Base-by-base conservation (phyloP, 92 coral and sea anemone genomes). In the Phenganax marumi region DNA sequence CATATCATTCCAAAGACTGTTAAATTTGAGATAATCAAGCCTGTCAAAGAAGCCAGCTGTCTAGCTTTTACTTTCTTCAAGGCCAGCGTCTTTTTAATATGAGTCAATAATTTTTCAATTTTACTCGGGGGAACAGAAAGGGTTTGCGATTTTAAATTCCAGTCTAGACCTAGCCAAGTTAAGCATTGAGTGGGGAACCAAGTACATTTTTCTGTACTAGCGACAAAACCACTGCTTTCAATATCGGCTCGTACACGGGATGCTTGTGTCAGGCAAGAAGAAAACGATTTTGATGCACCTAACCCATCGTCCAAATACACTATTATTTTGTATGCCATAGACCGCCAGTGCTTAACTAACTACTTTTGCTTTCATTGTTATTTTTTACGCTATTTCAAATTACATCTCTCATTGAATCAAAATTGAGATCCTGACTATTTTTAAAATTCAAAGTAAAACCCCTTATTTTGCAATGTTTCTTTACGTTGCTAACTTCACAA, bases 1-100 rank as follows among this genome's bases (percentile, higher is more conserved):
- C 89, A 88, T 17, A 88, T 63, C 11, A 64, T 85, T 0, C 84
- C 86, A 75, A 89, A 63, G 1, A 89, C 84, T 23, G 80, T 43
- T 50, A 77, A 24, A 84, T 85, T 87, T 7, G 87, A 89, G 49
- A 85, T 81, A 10, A 88, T 81, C 68, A 81, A 52, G 16, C 87
- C 86, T 11, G 82, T 82, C 16, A 85, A 39, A 8, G 91, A 76
- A 12, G 89, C 91, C 86, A 88, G 84, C 85, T 85, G 87, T 22
- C 87, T 85, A 76, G 86, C 89, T 46, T 77, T 16, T 9, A 85
- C 8, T 25, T 52, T 77, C 17, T 80, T 68, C 17, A 10, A 17
- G 50, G 55, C 71, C 80, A 82, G 88, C 46, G 84, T 84, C 53
- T 68, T 77, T 39, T 89, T 61, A 10, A 81, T 50, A 25, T 18